Conservation (phyloP, 2,797 vertebrate genomes). For the Lutjanus campechanus region DNA sequence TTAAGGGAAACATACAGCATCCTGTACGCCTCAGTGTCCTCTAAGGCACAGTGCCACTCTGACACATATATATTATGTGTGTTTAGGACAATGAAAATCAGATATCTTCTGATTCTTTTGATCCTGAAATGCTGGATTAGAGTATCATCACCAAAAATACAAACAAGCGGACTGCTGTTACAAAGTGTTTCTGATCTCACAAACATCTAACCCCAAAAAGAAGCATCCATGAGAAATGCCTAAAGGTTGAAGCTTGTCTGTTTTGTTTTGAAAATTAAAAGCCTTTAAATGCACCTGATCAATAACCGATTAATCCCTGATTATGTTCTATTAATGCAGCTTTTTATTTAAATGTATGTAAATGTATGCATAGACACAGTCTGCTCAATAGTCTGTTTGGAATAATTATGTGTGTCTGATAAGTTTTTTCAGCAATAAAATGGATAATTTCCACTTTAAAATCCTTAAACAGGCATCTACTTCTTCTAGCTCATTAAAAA, state of each 20-base stretch:
- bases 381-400: no score
- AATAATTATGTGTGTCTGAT: no score
- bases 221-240: neutral
- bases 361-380: no score
- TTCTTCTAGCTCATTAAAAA: no score
- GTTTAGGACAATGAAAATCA: neutral
- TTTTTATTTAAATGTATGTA: no score
- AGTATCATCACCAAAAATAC: neutral
- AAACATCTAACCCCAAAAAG: neutral
- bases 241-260: neutral
- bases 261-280: neutral
- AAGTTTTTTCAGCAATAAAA: no score
- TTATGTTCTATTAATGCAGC: neutral
- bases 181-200: slow-evolving; percentile 1
- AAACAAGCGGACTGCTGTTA: neutral
- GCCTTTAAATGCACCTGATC: neutral
- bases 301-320: neutral
- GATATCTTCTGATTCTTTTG: neutral
- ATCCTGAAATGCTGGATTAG: neutral
- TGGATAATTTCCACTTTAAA: no score
- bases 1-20: slow-evolving; percentile 86
- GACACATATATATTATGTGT: neutral
- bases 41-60: neutral
- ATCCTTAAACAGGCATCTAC: no score
- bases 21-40: neutral